Evolutionary conservation across 2,888 invertebrate genomes (phyloP), one percentile per base, ranked within the genome.

Genomic region (Caenorhabditis doughertyi): DNA sequence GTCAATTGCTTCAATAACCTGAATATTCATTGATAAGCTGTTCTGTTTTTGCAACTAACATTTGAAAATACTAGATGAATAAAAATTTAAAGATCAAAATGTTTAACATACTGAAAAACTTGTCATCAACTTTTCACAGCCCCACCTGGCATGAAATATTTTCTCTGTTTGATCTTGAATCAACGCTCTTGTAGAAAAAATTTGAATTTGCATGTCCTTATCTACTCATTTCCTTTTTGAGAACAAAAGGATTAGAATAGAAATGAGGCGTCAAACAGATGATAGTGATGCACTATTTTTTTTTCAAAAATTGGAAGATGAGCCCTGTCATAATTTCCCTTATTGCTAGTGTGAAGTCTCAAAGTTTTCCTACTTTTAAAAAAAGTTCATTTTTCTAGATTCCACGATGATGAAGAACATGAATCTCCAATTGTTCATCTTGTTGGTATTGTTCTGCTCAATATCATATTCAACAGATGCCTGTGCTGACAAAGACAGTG

Each of bases 241-340:
- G 60, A 60, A 60, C 60, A 60, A 60, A 16, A 42, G 27, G 42
- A 60, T 60, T 60, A 60, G 8, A 55, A 32, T 27, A 23, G 42
- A 25, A 42, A 60, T 27, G 27, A 39, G 60, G 60, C 60, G 39
- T 60, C 42, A 42, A 60, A 16, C 42, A 60, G 60, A 60, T 60
- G 42, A 60, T 60, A 42, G 60, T 39, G 42, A n/a, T 42, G 60
- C n/a, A 27, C 9, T n/a, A 7, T 42, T 42, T 42, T 60, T 60
- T 58, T 58, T 16, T 42, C 16, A 18, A 23, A 58, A 58, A 16
- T 4, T 23, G 9, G 18, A 56, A 32, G 9, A 32, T 9, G 32
- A 32, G 9, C 9, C n/a, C n/a, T n/a, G n/a, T n/a, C n/a, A n/a
- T n/a, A n/a, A n/a, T n/a, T n/a, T n/a, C n/a, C n/a, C n/a, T n/a